Conservation (phyloP, 2,113 vertebrate genomes). For the Mormyrus iriodes region DNA sequence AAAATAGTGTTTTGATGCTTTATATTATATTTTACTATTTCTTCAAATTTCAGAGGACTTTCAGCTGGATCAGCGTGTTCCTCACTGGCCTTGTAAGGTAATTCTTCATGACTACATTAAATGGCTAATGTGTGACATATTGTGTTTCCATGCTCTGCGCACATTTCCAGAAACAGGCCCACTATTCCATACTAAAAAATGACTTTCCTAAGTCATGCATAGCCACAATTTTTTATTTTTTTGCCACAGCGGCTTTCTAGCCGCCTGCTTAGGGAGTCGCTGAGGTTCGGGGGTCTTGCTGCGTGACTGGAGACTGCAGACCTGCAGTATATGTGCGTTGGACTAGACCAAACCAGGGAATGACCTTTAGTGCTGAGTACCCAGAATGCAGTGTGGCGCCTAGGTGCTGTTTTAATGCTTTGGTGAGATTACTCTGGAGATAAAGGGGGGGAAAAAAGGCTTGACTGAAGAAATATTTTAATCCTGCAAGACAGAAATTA, state of each 20-base stretch:
- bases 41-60: background rate
- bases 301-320: background rate
- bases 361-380: background rate
- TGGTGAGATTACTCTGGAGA: background rate
- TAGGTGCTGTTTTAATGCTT: background rate
- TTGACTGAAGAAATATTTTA: background rate
- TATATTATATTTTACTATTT: background rate
- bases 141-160: background rate
- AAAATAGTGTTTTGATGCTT: background rate
- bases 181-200: background rate
- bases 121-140: conserved; percentile 1
- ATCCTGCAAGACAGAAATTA: background rate
- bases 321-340: background rate
- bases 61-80: background rate
- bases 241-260: background rate
- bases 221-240: background rate
- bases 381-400: background rate
- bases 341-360: background rate
- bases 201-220: background rate
- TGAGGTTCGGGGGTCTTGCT: background rate
- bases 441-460: background rate
- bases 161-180: background rate
- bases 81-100: background rate
- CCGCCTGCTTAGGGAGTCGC: background rate
- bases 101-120: conserved; percentile 5